Percentiles rank a stretch among this genome's conserved stretches.
phyloP scores from a whole-genome alignment of 2,113 vertebrate species.

The Oreocharis arfaki region DNA sequence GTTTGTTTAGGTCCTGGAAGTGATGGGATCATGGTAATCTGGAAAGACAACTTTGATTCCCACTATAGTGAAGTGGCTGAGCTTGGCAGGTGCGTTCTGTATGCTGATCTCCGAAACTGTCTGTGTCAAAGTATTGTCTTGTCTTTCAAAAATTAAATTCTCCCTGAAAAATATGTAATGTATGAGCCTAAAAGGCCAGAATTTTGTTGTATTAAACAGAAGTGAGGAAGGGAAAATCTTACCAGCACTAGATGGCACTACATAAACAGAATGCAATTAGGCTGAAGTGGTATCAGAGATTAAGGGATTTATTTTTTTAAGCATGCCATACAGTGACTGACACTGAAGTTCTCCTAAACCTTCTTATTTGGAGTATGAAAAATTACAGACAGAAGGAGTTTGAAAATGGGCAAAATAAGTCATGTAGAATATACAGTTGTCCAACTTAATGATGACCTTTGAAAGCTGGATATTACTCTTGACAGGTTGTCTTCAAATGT shows the following conservation, averaged over 20 bases:
- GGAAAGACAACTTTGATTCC: constrained; percentile 96
- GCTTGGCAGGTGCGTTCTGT: constrained; percentile 84
- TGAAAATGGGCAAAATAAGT: neutral
- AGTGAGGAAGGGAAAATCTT: neutral
- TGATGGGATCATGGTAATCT: constrained; percentile 90
- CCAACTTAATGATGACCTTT: neutral
- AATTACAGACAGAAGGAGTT: neutral
- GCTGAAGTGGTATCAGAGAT: neutral
- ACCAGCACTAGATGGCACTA: constrained; percentile 37
- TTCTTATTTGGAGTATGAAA: neutral
- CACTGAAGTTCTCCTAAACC: neutral
- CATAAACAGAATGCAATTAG: neutral
- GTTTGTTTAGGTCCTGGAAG: constrained; percentile 80
- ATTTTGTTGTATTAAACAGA: neutral
- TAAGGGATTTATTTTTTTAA: neutral
- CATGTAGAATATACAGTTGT: neutral
- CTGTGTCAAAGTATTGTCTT: neutral
- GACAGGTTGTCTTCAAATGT: neutral
- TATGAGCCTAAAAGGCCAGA: neutral
- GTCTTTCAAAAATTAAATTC: neutral
- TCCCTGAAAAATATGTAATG: neutral
- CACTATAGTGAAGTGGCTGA: constrained; percentile 92
- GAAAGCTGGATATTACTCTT: neutral
- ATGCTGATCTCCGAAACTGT: neutral
- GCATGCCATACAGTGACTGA: neutral